These are phyloP conservation scores for Euphydryas editha DNA, from an alignment of 2,888 invertebrate species.

Conservation along the genomic window DNA sequence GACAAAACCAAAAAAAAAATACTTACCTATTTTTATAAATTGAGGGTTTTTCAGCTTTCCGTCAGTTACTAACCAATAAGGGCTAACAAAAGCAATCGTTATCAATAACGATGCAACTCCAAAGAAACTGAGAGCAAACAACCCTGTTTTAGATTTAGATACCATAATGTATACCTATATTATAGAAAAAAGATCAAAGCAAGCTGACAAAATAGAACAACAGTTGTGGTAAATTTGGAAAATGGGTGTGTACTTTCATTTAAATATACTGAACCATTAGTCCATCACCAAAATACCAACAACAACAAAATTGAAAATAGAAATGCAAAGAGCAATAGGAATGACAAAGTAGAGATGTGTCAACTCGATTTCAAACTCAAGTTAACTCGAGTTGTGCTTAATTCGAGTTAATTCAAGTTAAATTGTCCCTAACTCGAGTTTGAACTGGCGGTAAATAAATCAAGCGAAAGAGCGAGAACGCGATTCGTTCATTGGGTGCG, in stretches of 20 bases:
- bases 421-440: too few relatives aligned
- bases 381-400: too few relatives aligned
- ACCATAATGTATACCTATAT: conserved; percentile 68
- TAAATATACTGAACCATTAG: not conserved
- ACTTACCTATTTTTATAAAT: conserved; percentile 90
- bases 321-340: not conserved
- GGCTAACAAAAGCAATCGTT: conserved; percentile 92
- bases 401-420: too few relatives aligned
- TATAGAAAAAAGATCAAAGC: not conserved
- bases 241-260: conserved; percentile 21
- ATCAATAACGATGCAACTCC: conserved; percentile 87
- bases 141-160: conserved; percentile 86
- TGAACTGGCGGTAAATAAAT: too few relatives aligned
- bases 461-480: too few relatives aligned
- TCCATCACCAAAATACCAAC: not conserved
- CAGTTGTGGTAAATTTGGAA: conserved; percentile 2
- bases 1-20: not conserved
- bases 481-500: too few relatives aligned
- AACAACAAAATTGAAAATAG: conserved; percentile 10
- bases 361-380: too few relatives aligned
- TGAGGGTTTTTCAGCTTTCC: conserved; percentile 90
- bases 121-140: conserved; percentile 86
- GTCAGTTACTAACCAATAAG: conserved; percentile 94
- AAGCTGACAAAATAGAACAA: conserved; percentile 10
- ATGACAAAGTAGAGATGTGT: too few relatives aligned